Base-by-base conservation (phyloP, 2,797 vertebrate species). In the Sarcophilus harrisii region DNA sequence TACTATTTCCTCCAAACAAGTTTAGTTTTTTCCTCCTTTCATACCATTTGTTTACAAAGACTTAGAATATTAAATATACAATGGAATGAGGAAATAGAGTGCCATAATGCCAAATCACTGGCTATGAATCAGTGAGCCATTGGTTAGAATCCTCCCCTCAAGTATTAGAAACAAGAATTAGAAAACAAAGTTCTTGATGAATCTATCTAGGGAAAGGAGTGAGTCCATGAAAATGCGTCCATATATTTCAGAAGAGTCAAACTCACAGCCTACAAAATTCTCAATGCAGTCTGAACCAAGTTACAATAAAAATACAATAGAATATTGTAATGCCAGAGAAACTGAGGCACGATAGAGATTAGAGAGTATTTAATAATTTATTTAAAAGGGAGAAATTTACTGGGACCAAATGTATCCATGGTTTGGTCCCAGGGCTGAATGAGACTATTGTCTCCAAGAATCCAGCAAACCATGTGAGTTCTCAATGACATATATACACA, bases 101-200 rank as follows among this genome's bases (percentile, higher is more conserved):
- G 38, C 30, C 87, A 4, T 54, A 60, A 96, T 81, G 55, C 11
- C 49, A 92, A 81, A 81, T 81, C 18, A 24, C n/a, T 38, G 18
- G 6, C 18, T 13, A 27, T 45, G 38, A 87, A 87, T 27, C 38
- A 49, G 11, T 21, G 24, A 87, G 38, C 9, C 38, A 45, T 87
- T 87, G 73, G 38, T 24, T 87, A 45, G 73, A 49, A 49, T 28
- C 24, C 38, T 49, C 21, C 73, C 38, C 38, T 49, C 54, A 45
- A 27, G 58, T 92, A 9, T 58, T 24, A 49, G 29, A 96, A 95
- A 89, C 87, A 96, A 90, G 27, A 6, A 73, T 90, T 66, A 91
- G 66, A 95, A 96, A 93, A 32, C 54, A 92, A 94, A 73, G 14
- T 93, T 95, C 92, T 91, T 12, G 38, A 95, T 49, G 55, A 94